phyloP scores from a whole-genome alignment of 2,797 vertebrate species.

The Darevskia mixta region DNA sequence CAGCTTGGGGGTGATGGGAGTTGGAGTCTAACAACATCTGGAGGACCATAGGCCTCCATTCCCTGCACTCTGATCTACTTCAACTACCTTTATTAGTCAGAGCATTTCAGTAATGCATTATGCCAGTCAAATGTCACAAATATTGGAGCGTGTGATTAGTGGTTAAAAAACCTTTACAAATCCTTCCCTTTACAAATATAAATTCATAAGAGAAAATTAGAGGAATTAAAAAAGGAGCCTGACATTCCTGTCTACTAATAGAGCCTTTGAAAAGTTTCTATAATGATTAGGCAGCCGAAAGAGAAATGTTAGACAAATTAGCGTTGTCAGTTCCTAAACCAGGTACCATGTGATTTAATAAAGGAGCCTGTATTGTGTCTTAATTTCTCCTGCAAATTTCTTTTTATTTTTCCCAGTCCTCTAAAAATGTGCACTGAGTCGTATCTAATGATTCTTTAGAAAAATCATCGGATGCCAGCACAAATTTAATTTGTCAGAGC shows the following conservation, averaged over 20 bases:
- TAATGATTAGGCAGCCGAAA: not conserved
- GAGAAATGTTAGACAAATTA: not conserved
- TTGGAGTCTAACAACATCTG: not conserved
- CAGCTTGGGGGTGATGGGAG: not conserved
- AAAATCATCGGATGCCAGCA: constrained; percentile 29
- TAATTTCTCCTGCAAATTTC: constrained; percentile 37
- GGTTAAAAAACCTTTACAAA: not conserved
- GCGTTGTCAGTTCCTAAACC: not conserved
- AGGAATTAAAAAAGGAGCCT: not conserved
- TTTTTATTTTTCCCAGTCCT: not conserved
- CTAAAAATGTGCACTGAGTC: not conserved
- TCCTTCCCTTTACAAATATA: not conserved
- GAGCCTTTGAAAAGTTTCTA: not conserved
- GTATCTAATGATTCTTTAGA: constrained; percentile 52
- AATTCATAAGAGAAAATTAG: not conserved
- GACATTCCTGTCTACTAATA: not conserved
- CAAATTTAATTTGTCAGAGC: constrained; percentile 59
- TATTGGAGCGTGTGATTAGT: not conserved
- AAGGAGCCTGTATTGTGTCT: not conserved
- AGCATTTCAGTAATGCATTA: not conserved
- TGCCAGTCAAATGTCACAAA: not conserved
- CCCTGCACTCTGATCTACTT: not conserved
- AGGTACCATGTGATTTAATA: not conserved
- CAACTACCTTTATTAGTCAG: not conserved
- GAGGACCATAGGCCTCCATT: not conserved